A percentile compares a stretch with the other conserved stretches of the same genome.
These are phyloP conservation scores for Xyrauchen texanus DNA, from an alignment of 2,113 vertebrate species.

Conservation along the genomic window DNA sequence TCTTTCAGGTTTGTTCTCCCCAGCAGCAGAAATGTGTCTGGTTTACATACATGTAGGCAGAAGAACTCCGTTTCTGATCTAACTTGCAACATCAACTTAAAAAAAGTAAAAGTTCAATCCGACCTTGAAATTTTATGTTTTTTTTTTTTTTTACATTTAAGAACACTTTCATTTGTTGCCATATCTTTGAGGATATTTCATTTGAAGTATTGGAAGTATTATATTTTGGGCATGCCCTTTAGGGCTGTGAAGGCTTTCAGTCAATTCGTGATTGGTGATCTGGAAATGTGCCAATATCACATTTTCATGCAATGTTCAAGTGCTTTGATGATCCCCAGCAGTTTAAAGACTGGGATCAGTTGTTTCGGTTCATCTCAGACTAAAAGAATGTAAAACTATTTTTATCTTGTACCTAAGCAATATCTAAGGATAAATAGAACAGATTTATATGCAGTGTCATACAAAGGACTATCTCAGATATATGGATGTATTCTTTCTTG, in stretches of 20 bases:
- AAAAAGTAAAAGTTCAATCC: too few species aligned
- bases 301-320: conserved; percentile 34
- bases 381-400: conserved; percentile 25
- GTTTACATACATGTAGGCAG: not conserved
- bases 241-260: not conserved
- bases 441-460: conserved; percentile 23
- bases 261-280: conserved; percentile 18
- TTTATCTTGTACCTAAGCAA: conserved; percentile 42
- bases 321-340: conserved; percentile 26
- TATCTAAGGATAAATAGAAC: conserved; percentile 27
- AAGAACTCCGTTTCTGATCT: not conserved
- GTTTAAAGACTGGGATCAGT: conserved; percentile 23
- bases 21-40: not conserved
- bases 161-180: too few species aligned
- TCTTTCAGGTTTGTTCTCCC: not conserved
- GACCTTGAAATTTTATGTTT: too few species aligned
- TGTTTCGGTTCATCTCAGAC: conserved; percentile 9
- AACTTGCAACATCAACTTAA: too few species aligned
- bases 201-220: too few species aligned
- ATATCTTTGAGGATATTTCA: too few species aligned
- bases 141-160: too few species aligned
- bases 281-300: not conserved
- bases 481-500: conserved; percentile 61
- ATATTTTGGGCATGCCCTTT: not conserved
- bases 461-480: conserved; percentile 11